Evolutionary conservation across 2,888 invertebrate genomes (phyloP).

Genomic region (Dendrolimus houi): DNA sequence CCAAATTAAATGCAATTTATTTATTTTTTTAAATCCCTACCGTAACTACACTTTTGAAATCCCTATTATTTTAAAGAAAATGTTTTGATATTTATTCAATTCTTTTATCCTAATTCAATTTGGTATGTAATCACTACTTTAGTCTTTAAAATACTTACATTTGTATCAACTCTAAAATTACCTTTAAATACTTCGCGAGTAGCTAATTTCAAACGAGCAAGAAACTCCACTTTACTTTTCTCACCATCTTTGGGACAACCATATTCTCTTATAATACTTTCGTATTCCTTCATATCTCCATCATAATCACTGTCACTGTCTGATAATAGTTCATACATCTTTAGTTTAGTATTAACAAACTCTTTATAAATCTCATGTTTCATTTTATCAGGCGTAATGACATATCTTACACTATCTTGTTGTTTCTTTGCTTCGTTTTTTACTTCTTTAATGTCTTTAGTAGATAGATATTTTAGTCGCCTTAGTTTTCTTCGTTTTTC

Average conservation of each 20-base stretch:
- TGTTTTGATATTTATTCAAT: too few species aligned
- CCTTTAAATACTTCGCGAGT: constrained; percentile 78
- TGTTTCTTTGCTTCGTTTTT: constrained; percentile 26
- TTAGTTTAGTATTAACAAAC: constrained; percentile 38
- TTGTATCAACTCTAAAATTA: constrained; percentile 33
- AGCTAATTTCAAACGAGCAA: constrained; percentile 78
- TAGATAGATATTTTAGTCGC: constrained; percentile 51
- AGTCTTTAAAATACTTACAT: too few species aligned
- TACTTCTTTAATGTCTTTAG: constrained; percentile 27
- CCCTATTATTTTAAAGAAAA: too few species aligned
- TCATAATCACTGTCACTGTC: constrained; percentile 70
- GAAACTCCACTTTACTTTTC: constrained; percentile 72
- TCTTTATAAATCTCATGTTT: constrained; percentile 56
- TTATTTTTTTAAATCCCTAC: too few species aligned
- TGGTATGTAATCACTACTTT: too few species aligned
- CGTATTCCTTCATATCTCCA: constrained; percentile 65
- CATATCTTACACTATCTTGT: constrained; percentile 22
- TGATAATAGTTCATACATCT: constrained; percentile 46
- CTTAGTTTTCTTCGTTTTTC: constrained; percentile 68
- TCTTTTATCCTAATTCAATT: too few species aligned
- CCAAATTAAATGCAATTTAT: too few species aligned
- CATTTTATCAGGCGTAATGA: constrained; percentile 60
- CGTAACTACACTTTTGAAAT: too few species aligned
- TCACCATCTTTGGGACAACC: constrained; percentile 51
- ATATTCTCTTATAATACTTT: constrained; percentile 69